These are phyloP conservation scores for Poecilia velifera DNA, from an alignment of 2,797 vertebrate genomes.

Conservation along the genomic window DNA sequence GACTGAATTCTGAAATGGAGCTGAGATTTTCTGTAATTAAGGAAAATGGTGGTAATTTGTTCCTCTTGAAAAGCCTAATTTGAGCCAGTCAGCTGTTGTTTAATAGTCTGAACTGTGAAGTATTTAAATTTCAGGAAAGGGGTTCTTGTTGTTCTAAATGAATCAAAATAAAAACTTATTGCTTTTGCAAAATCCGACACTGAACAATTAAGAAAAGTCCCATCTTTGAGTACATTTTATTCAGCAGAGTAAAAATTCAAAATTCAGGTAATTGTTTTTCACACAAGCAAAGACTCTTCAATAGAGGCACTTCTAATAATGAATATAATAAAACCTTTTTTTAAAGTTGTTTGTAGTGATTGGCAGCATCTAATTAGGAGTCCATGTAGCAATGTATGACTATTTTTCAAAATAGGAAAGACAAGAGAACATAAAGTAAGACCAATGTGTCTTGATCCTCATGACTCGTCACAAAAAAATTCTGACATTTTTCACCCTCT, in stretches of 20 bases:
- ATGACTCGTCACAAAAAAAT: not conserved
- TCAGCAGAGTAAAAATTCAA: not conserved
- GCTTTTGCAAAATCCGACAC: not conserved
- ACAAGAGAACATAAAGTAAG: not conserved
- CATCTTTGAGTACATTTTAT: not conserved
- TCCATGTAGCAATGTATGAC: not conserved
- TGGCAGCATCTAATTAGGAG: not conserved
- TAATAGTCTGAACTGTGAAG: not conserved
- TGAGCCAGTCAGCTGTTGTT: not conserved
- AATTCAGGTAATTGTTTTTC: not conserved
- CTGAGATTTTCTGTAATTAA: not conserved
- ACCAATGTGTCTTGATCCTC: not conserved
- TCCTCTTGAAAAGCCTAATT: not conserved
- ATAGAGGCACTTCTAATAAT: not conserved
- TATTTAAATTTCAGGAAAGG: not conserved
- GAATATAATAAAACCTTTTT: not conserved
- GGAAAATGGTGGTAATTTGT: not conserved
- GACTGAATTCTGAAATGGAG: not conserved
- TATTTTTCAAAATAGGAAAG: not conserved
- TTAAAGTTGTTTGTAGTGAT: not conserved
- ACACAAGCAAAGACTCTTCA: not conserved
- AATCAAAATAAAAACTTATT: not conserved
- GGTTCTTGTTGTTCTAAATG: not conserved
- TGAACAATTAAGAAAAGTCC: not conserved
- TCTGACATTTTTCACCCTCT: not conserved